Conservation (phyloP, 2,888 invertebrate species). For the Dysmachus trigonus region DNA sequence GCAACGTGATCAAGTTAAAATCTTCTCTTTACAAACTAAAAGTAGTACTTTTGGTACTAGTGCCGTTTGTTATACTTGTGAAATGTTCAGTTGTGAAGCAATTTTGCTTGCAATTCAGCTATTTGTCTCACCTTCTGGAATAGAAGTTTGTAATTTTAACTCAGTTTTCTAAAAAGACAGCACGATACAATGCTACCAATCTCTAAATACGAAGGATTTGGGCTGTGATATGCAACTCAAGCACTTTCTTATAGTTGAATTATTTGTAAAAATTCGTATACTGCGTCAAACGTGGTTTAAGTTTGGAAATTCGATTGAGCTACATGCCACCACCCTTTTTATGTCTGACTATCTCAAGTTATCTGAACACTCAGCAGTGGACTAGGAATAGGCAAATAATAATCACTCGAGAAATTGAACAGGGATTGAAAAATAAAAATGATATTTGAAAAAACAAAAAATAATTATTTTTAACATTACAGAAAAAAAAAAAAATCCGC, state of each 20-base stretch:
- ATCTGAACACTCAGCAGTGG: background rate
- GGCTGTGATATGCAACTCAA: background rate
- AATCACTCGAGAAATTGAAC: background rate
- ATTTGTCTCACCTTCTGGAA: background rate
- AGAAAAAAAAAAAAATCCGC: constrained; percentile 19
- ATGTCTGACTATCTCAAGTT: background rate
- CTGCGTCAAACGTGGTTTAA: background rate
- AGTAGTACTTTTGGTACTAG: background rate
- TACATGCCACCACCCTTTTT: background rate
- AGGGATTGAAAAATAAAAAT: background rate
- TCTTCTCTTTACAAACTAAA: background rate
- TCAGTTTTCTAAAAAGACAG: background rate
- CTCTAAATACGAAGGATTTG: background rate
- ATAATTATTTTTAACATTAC: constrained; percentile 28
- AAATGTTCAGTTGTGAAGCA: background rate
- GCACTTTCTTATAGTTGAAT: background rate
- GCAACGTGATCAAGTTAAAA: background rate
- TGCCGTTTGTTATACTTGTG: background rate
- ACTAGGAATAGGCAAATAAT: background rate
- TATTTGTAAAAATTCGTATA: background rate
- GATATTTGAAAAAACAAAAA: constrained; percentile 11
- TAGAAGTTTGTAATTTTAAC: background rate
- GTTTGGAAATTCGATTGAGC: background rate
- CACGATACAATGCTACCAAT: background rate
- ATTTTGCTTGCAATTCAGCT: background rate